Evolutionary conservation across 2,113 vertebrate genomes (phyloP).

Genomic region (Podiceps cristatus): DNA sequence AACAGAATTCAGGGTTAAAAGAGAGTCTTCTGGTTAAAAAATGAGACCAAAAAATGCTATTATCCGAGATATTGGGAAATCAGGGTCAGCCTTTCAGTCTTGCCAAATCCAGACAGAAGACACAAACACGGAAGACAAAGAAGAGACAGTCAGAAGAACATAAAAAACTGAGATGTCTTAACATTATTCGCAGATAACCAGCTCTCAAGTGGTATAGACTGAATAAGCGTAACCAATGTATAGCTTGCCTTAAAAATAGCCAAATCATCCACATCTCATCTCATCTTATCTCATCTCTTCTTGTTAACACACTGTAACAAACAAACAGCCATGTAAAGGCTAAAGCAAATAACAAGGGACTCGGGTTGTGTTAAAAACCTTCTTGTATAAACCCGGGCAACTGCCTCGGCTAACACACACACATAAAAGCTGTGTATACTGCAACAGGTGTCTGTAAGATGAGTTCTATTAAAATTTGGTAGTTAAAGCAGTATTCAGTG

Average conservation of each 20-base stretch:
- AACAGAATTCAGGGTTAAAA: background rate
- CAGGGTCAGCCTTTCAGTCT: background rate
- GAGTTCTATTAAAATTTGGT: background rate
- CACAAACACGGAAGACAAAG: background rate
- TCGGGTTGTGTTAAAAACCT: background rate
- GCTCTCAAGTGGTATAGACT: background rate
- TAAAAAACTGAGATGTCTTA: background rate
- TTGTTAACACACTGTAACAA: background rate
- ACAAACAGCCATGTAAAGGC: background rate
- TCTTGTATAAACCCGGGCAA: background rate
- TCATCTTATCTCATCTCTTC: conserved; percentile 10
- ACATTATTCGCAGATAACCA: background rate
- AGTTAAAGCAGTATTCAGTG: background rate
- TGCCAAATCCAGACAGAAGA: background rate
- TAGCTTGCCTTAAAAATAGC: background rate
- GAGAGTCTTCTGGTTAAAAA: background rate
- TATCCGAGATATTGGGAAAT: background rate
- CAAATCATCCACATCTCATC: background rate
- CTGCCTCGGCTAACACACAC: background rate
- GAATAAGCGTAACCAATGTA: background rate
- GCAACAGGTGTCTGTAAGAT: background rate
- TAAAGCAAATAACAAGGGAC: conserved; percentile 11
- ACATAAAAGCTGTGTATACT: background rate
- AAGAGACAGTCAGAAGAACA: background rate
- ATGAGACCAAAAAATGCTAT: background rate